A percentile compares a stretch with the other conserved stretches of the same genome.
Evolutionary conservation across 2,888 invertebrate genomes (phyloP).

Genomic region (Pherbina coryleti): DNA sequence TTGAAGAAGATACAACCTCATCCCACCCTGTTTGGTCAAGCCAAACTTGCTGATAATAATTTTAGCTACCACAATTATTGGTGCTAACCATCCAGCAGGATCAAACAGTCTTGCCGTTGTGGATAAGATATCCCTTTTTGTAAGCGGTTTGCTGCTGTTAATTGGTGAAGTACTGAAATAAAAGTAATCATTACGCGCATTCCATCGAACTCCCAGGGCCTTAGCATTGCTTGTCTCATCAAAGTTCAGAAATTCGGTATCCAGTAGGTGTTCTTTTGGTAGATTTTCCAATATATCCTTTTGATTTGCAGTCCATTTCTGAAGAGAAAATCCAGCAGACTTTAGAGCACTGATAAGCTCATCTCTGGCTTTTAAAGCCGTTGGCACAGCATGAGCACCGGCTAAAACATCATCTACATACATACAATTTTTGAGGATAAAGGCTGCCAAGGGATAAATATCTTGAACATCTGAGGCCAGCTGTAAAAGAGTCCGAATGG

Average conservation of each 20-base stretch:
- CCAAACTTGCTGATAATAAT: constrained; percentile 39
- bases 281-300: constrained; percentile 3
- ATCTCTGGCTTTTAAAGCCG: constrained; percentile 11
- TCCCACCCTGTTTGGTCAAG: constrained; percentile 32
- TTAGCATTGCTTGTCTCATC: constrained; percentile 9
- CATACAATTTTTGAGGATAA: background rate
- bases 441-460: background rate
- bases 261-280: background rate
- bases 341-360: constrained; percentile 12
- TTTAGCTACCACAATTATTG: constrained; percentile 8
- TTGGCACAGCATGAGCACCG: constrained; percentile 5
- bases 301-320: constrained; percentile 15
- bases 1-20: constrained; percentile 19
- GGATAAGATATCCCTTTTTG: background rate
- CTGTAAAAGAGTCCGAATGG: background rate
- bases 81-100: background rate
- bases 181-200: constrained; percentile 9
- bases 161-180: background rate
- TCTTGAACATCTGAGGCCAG: background rate
- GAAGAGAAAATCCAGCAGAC: constrained; percentile 12
- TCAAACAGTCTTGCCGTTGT: background rate
- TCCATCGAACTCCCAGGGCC: constrained; percentile 31
- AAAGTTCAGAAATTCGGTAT: constrained; percentile 6
- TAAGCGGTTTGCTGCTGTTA: background rate
- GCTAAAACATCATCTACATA: constrained; percentile 31